Evolutionary conservation across 2,797 vertebrate species (phyloP), one percentile per base, ranked within the genome.

Genomic region (Remorina albescens): DNA sequence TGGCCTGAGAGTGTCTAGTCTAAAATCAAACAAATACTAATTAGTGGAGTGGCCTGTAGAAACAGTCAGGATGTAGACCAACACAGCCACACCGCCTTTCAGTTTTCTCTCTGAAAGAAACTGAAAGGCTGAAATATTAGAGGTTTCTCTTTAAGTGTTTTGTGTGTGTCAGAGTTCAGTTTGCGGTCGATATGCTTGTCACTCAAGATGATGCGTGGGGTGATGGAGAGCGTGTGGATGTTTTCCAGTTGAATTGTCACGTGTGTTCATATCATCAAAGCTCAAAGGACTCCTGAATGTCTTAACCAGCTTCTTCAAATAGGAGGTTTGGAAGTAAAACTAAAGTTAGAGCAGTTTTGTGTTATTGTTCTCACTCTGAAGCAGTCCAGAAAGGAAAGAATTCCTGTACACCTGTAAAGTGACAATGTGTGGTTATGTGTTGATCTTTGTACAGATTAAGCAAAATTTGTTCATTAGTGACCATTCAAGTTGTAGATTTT

Each of bases 91-190:
- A 30, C 46, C n/a, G n/a, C n/a, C n/a, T n/a, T n/a, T n/a, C n/a
- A n/a, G 26, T 70, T 67, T 60, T 53, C 28, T 59, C 50, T 55
- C 42, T 50, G 37, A 67, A 66, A 44, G 61, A 66, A 64, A 51
- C 56, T 80, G 74, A 78, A 70, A 78, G 46, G 28, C 73, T 58
- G 83, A 71, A 76, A 85, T 74, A 47, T 74, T 73, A 88, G 63
- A 82, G 59, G 76, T 71, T 59, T 58, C 16, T 42, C 23, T 80
- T 53, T 50, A 65, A 80, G 64, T 47, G 54, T 70, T 78, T 67
- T 21, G 30, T 61, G 51, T 46, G 76, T 73, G 74, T 81, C 60
- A 49, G 65, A 71, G 53, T 71, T 76, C 50, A 59, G 68, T 60
- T 58, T 50, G 69, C 36, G 59, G 76, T 81, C 70, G 50, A 80